Conservation (phyloP, 92 coral and sea anemone species). For the Palythoa caribaeorum region DNA sequence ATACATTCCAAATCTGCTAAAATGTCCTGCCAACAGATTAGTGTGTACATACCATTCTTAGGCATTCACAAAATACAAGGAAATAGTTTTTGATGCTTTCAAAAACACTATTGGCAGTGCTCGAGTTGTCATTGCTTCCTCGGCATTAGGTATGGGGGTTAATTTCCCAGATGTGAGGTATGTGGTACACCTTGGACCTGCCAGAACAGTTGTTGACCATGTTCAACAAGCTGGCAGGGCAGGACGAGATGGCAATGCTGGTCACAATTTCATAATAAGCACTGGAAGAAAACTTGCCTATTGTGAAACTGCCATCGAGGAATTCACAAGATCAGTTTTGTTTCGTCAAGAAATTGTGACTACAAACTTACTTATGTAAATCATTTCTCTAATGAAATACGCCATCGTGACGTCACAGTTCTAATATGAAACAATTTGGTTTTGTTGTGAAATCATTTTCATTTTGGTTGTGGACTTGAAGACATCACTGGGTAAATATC, state of each 20-base stretch:
- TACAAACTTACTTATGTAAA: too few species aligned
- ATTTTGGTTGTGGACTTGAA: not conserved
- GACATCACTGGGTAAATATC: not conserved
- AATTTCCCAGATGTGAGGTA: conserved; percentile 52
- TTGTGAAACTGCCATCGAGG: conserved; percentile 26
- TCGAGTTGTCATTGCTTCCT: conserved; percentile 47
- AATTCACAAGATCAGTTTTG: conserved; percentile 31
- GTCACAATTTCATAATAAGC: conserved; percentile 3
- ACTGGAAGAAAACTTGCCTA: conserved; percentile 28
- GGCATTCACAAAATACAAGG: conserved; percentile 28
- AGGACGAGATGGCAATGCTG: conserved; percentile 45
- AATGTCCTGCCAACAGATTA: conserved; percentile 34
- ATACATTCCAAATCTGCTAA: not conserved
- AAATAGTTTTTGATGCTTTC: conserved; percentile 30
- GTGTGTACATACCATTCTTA: conserved; percentile 26
- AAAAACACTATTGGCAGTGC: conserved; percentile 32
- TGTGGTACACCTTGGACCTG: conserved; percentile 50
- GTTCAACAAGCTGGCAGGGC: conserved; percentile 43
- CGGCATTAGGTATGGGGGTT: conserved; percentile 49
- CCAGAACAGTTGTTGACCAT: conserved; percentile 38
- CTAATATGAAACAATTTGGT: not conserved
- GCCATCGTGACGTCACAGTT: not conserved
- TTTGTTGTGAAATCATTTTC: not conserved
- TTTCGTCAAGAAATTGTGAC: not conserved
- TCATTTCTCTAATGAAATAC: too few species aligned